Base-by-base conservation (phyloP, 2,113 vertebrate genomes). In the Heterotilapia buettikoferi region DNA sequence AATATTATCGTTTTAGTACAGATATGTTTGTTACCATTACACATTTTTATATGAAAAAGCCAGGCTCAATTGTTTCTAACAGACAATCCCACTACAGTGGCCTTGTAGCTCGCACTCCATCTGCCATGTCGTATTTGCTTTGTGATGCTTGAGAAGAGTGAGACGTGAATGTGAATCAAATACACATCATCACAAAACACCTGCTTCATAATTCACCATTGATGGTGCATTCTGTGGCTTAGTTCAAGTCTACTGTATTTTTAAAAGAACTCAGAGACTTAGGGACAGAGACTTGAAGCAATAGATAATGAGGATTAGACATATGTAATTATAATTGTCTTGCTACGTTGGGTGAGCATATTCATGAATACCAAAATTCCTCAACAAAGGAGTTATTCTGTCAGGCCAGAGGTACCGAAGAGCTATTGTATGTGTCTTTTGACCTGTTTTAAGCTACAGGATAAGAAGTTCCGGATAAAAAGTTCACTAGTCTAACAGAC, bases 271-370 rank as follows among this genome's bases (percentile, higher is more conserved):
- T 54, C 50, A 18, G 38, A 81, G 89, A 83, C 33, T 63, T 52
- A 43, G 43, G 83, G 89, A 84, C 38, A 82, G 57, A 84, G 85
- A 89, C 92, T 88, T 90, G 47, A 84, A 90, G 92, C 24, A 89
- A 82, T 5, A 91, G 89, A 94, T 95, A 94, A 93, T 85, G 73
- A 89, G 92, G 92, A 94, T 95, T 92, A 93, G 76, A 92, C 82
- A 86, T 87, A 79, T 92, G 89, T 93, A 89, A 93, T 92, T 94
- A 93, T 86, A 90, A 94, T 85, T 92, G 88, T 92, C 91, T 89
- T 86, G 85, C 90, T 80, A 92, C 91, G 92, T 85, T 92, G 87
- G 85, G 82, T 89, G 88, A 94, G 76, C 90, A 90, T 89, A 89
- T 94, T 93, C 91, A 89, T 94, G 86, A 94, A 92, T 88, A 88